A percentile compares a stretch with the other conserved stretches of the same genome.
These are phyloP conservation scores for Ondatra zibethicus DNA, from an alignment of 2,113 vertebrate genomes.

Conservation along the genomic window DNA sequence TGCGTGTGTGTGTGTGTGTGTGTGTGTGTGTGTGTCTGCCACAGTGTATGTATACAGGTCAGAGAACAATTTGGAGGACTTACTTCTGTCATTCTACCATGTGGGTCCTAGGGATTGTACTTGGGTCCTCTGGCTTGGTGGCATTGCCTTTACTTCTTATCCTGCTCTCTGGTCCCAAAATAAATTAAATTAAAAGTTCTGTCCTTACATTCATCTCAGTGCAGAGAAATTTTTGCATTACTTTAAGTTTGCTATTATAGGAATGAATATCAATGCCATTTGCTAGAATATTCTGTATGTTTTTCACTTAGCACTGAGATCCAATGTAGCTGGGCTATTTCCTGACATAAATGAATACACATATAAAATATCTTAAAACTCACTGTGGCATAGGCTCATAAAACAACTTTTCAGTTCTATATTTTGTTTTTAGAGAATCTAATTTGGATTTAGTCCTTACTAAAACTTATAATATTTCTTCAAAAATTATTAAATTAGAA, in stretches of 20 bases:
- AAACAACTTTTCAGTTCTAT: background rate
- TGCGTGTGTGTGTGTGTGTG: background rate
- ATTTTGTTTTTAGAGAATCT: background rate
- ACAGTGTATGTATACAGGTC: too few relatives aligned
- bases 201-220: background rate
- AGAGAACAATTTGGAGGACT: too few relatives aligned
- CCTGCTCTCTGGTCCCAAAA: background rate
- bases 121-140: background rate
- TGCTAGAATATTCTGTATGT: constrained; percentile 2
- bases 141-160: background rate
- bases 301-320: background rate
- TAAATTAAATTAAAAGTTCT: background rate
- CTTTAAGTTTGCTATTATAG: background rate
- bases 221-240: background rate
- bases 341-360: background rate
- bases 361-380: background rate
- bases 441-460: background rate
- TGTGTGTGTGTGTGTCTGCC: background rate
- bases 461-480: constrained; percentile 28
- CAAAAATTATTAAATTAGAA: constrained; percentile 12
- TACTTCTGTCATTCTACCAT: background rate
- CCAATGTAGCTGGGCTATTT: background rate
- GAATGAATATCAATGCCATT: background rate
- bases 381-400: background rate
- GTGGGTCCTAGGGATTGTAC: too few relatives aligned